These are phyloP conservation scores for Pitangus sulphuratus DNA, from an alignment of 2,797 vertebrate species.

Conservation along the genomic window DNA sequence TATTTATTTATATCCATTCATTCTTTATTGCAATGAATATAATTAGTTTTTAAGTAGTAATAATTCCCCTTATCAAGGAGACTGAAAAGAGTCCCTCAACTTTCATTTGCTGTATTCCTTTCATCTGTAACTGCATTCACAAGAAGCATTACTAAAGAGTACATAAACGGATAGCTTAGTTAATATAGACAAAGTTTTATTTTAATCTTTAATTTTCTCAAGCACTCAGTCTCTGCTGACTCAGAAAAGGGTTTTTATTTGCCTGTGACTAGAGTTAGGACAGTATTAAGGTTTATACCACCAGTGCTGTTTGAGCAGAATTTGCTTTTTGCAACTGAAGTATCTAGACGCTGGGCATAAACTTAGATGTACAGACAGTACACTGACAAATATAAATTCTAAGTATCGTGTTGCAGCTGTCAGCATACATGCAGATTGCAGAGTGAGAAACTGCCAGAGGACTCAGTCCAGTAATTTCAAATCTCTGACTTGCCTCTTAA, in stretches of 20 bases:
- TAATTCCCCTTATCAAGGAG: neutral
- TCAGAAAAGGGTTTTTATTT: neutral
- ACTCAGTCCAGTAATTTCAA: neutral
- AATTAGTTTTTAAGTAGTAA: neutral
- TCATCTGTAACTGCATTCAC: neutral
- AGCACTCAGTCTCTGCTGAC: neutral
- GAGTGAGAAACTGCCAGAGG: neutral
- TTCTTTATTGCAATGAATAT: neutral
- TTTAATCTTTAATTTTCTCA: neutral
- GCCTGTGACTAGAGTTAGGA: neutral
- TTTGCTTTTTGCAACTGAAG: neutral
- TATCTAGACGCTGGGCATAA: neutral
- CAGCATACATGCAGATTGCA: neutral
- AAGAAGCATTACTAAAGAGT: neutral
- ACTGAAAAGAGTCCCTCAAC: neutral
- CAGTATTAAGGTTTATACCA: neutral
- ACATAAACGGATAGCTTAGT: neutral
- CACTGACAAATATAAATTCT: conserved; percentile 14
- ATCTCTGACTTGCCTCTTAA: neutral
- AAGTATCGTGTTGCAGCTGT: conserved; percentile 30
- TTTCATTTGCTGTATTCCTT: neutral
- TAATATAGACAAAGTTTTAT: neutral
- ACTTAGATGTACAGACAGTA: neutral
- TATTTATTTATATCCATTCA: neutral
- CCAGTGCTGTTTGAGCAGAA: neutral